Base-by-base conservation (phyloP, 2,888 invertebrate species). In the Acleris emargana region DNA sequence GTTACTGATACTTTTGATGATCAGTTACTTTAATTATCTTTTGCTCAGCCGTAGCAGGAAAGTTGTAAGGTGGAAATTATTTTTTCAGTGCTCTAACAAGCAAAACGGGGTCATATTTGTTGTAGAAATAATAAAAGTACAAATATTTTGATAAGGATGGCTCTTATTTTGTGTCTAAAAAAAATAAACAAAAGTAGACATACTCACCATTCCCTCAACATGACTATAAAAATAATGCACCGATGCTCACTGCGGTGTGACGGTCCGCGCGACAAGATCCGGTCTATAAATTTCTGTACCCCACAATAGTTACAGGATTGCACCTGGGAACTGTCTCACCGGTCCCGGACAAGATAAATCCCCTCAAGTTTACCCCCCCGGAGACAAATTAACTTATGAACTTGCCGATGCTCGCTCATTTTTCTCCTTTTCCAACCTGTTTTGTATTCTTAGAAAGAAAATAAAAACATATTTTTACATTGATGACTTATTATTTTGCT, bases 261-360 rank as follows among this genome's bases (percentile, higher is more conserved):
- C 57, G 49, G 9, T 1, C 61, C 17, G 55, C 61, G 74, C 73
- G 74, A 81, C 82, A 77, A 81, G 76, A 77, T 76, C 70, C 72
- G 71, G 80, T 80, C 89, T 79, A 87, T 88, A 88, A 87, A 88
- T 89, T 86, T 82, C 81, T 82, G 82, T 83, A 84, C 88, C 87
- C 85, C 86, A 87, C 88, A 88, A 89, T 88, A 86, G 88, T 86
- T 84, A 84, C 83, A 81, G 77, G 82, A 85, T 87, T 86, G 88
- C 89, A 89, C 89, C 88, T 87, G 89, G 87, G 88, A 87, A 79
- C 84, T 82, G 81, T 79, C 83, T 84, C 79, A 82, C 80, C 77
- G 80, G 85, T 85, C 82, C 87, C 84, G 81, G 78, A 78, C 82
- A 73, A 81, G 82, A 83, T 85, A 87, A 86, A 84, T 86, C 83